Conservation (phyloP, 2,888 invertebrate species). For the Neocrepidodera transversa region DNA sequence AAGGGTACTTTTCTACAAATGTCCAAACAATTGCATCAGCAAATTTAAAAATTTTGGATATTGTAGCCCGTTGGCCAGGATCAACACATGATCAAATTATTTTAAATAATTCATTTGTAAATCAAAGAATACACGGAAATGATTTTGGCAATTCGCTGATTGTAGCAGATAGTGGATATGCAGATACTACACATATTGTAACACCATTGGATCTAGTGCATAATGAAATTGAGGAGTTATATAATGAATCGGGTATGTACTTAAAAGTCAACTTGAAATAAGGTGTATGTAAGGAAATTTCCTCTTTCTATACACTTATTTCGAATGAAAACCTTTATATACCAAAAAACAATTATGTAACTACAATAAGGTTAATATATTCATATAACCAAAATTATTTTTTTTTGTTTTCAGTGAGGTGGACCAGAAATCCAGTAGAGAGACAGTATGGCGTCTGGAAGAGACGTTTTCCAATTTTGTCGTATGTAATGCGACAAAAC, state of each 20-base stretch:
- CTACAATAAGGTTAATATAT: too few relatives aligned
- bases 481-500: too few relatives aligned
- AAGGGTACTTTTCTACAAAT: conserved; percentile 31
- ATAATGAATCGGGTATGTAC: conserved; percentile 9
- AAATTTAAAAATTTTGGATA: conserved; percentile 4
- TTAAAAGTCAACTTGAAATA: too few relatives aligned
- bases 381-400: too few relatives aligned
- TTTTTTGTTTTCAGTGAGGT: background rate
- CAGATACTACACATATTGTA: conserved; percentile 6
- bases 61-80: conserved; percentile 10
- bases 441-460: background rate
- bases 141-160: conserved; percentile 8
- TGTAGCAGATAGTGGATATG: conserved; percentile 10
- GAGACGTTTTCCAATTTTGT: background rate
- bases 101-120: conserved; percentile 21
- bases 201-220: background rate
- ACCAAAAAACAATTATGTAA: too few relatives aligned
- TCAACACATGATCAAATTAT: conserved; percentile 19
- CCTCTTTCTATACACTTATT: too few relatives aligned
- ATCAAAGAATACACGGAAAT: background rate
- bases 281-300: too few relatives aligned
- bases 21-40: conserved; percentile 24
- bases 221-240: conserved; percentile 6
- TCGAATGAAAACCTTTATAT: too few relatives aligned
- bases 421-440: background rate